Evolutionary conservation across 2,888 invertebrate genomes (phyloP), one percentile per base, ranked within the genome.

Genomic region (Melinaea menophilus): DNA sequence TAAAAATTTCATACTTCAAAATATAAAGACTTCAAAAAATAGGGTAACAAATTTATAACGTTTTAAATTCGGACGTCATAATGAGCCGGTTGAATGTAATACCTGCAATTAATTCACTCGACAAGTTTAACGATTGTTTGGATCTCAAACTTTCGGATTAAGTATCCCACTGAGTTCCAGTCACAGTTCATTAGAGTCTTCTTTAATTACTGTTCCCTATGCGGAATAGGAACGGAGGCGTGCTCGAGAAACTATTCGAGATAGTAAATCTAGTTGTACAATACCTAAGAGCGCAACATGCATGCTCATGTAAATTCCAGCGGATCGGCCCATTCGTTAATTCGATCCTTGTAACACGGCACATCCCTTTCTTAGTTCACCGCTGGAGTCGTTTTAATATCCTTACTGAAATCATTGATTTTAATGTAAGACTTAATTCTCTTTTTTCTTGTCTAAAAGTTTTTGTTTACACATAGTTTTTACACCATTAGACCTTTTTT

Each of bases 261-360:
- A 80, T 78, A 82, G 81, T 89, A 88, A 88, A 89, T 87, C 83
- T 80, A 78, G 75, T 76, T 77, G 80, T 80, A 82, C 81, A 75
- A 76, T 82, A 84, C 81, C 81, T 82, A 75, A 74, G 78, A 81
- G 81, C 79, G 82, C 85, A 82, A 85, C 85, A 87, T 87, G 85
- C 86, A 87, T 86, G 85, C 84, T 84, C 85, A 86, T 88, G 88
- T 88, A 88, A 88, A 89, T 86, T 86, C 80, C 77, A 81, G 78
- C 73, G 71, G 74, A 80, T 80, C 78, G 77, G 74, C 76, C 70
- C 73, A 77, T 81, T 86, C 86, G 86, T 89, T 89, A 88, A 88
- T 88, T 86, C 81, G 81, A 79, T 77, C 71, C 82, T 84, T 87
- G 88, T 88, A 87, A 84, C 79, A 80, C 74, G 79, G 86, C 75